phyloP scores from a whole-genome alignment of 2,888 invertebrate genomes.

The Ochropacha duplaris region DNA sequence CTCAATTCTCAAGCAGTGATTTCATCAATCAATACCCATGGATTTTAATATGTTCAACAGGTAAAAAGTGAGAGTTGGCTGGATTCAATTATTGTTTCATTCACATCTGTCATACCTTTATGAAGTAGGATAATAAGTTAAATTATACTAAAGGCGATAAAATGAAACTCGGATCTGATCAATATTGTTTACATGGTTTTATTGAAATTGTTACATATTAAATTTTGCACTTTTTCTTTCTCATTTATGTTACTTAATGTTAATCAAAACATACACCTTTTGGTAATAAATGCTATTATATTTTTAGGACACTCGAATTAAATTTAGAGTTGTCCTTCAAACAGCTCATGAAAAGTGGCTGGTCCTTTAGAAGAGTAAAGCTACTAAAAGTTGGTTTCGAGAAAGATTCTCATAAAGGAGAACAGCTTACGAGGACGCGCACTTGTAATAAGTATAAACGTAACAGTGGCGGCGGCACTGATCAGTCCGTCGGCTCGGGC shows the following conservation, averaged over 20 bases:
- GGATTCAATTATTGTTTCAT: slow-evolving; percentile 45
- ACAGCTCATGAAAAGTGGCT: slow-evolving; percentile 64
- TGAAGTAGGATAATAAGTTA: slow-evolving; percentile 27
- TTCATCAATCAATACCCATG: not conserved
- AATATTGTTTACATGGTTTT: slow-evolving; percentile 79
- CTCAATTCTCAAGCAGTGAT: no score
- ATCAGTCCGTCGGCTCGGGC: slow-evolving; percentile 29
- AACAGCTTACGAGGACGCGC: slow-evolving; percentile 38
- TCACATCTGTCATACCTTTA: slow-evolving; percentile 43
- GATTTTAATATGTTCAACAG: slow-evolving; percentile 38
- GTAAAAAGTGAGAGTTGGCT: slow-evolving; percentile 59
- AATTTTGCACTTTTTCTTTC: slow-evolving; percentile 81
- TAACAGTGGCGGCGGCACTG: slow-evolving; percentile 35
- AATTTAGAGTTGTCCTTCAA: slow-evolving; percentile 68
- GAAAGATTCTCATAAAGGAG: slow-evolving; percentile 31
- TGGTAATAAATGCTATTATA: slow-evolving; percentile 82
- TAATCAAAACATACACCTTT: slow-evolving; percentile 80
- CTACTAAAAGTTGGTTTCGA: slow-evolving; percentile 34
- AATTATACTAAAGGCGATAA: slow-evolving; percentile 30
- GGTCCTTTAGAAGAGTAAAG: slow-evolving; percentile 39
- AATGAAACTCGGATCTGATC: slow-evolving; percentile 59
- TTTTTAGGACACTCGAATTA: slow-evolving; percentile 67
- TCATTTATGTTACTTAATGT: slow-evolving; percentile 73
- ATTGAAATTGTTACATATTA: slow-evolving; percentile 81
- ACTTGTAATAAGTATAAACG: slow-evolving; percentile 36